phyloP scores from a whole-genome alignment of 2,888 invertebrate genomes.

The Tetheella fluctuosa region DNA sequence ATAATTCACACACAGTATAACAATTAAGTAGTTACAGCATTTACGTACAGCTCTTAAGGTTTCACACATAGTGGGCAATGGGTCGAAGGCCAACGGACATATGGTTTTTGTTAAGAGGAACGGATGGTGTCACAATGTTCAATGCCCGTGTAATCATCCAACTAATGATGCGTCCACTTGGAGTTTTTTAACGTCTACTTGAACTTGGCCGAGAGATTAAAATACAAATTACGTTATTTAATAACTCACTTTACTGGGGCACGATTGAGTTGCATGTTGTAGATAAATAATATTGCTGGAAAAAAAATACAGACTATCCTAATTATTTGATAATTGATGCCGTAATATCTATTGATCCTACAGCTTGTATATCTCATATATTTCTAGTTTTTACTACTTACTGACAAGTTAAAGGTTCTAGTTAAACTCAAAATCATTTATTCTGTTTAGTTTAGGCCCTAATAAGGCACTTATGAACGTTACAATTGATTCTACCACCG shows the following conservation, averaged over 20 bases:
- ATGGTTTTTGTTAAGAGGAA: conserved; percentile 63
- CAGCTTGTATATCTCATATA: not conserved
- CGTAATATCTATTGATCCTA: not conserved
- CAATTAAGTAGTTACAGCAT: conserved; percentile 26
- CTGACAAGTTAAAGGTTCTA: too few relatives aligned
- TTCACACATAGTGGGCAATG: conserved; percentile 46
- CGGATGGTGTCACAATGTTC: conserved; percentile 59
- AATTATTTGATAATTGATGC: not conserved
- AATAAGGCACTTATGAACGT: too few relatives aligned
- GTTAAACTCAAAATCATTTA: too few relatives aligned
- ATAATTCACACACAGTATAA: conserved; percentile 18
- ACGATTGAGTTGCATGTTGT: not conserved
- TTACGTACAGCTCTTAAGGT: conserved; percentile 19
- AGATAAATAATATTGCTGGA: not conserved
- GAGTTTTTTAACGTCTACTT: conserved; percentile 49
- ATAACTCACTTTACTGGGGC: conserved; percentile 23
- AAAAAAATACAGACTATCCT: not conserved
- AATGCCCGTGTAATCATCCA: conserved; percentile 46
- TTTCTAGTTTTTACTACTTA: not conserved
- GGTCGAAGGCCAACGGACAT: conserved; percentile 65
- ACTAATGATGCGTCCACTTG: conserved; percentile 52
- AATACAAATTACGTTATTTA: conserved; percentile 47
- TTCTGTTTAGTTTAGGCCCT: too few relatives aligned
- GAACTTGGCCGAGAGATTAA: conserved; percentile 65
- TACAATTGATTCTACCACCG: too few relatives aligned